Conservation (phyloP, 2,113 vertebrate genomes). For the Pseudopodoces humilis region DNA sequence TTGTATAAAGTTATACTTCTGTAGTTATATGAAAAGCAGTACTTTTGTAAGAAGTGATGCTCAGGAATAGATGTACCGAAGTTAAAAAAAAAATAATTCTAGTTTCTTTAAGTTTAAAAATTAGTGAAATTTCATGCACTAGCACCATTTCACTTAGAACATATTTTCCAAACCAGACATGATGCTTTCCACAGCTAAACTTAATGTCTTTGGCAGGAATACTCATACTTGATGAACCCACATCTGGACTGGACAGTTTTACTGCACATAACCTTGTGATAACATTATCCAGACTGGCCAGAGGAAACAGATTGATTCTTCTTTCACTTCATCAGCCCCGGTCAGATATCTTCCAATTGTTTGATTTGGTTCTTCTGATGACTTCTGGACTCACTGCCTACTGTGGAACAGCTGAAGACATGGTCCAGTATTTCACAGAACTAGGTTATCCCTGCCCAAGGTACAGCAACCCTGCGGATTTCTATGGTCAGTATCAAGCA, state of each 20-base stretch:
- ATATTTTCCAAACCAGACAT: neutral
- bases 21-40: neutral
- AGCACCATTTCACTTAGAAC: neutral
- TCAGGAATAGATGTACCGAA: neutral
- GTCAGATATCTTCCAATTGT: constrained; percentile 94
- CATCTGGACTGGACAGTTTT: constrained; percentile 96
- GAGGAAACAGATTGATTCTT: constrained; percentile 91
- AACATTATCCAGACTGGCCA: constrained; percentile 89
- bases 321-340: constrained; percentile 94
- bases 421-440: constrained; percentile 90
- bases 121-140: neutral
- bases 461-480: constrained; percentile 95
- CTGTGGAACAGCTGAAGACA: constrained; percentile 85
- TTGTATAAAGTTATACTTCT: neutral
- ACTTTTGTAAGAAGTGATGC: neutral
- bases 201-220: constrained; percentile 80
- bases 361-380: constrained; percentile 91
- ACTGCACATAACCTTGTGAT: constrained; percentile 95
- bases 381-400: constrained; percentile 88
- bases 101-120: neutral
- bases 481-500: constrained; percentile 83
- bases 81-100: neutral
- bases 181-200: neutral
- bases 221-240: constrained; percentile 93
- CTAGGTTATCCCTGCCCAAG: constrained; percentile 89